Percentiles rank a stretch among this genome's conserved stretches.
These are phyloP conservation scores for Microtus ochrogaster DNA, from an alignment of 2,113 vertebrate species.

Conservation along the genomic window DNA sequence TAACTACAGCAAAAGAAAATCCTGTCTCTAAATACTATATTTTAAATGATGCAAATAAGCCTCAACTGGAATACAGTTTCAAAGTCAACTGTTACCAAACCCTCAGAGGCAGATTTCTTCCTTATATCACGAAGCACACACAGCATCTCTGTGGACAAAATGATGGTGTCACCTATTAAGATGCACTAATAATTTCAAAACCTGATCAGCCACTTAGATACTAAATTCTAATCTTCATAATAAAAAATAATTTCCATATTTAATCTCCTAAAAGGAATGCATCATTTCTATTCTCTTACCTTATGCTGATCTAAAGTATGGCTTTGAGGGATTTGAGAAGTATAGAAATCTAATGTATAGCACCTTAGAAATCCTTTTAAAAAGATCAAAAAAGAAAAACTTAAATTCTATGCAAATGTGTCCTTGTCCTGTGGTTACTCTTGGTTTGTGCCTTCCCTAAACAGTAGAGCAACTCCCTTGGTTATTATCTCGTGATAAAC, in stretches of 20 bases:
- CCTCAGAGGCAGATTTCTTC: conserved; percentile 39
- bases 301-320: conserved; percentile 24
- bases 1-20: neutral
- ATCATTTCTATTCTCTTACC: neutral
- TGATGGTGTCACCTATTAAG: neutral
- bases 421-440: neutral
- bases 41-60: neutral
- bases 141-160: neutral
- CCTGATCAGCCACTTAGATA: neutral
- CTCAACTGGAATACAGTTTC: conserved; percentile 28
- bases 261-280: neutral
- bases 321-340: conserved; percentile 20
- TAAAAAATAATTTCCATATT: neutral
- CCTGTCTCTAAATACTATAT: neutral
- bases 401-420: neutral
- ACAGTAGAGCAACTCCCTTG: neutral
- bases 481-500: neutral
- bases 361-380: conserved; percentile 25
- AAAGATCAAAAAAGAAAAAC: neutral
- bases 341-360: neutral
- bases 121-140: neutral
- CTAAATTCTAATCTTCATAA: neutral
- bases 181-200: neutral
- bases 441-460: neutral
- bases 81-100: neutral